Evolutionary conservation across 2,113 vertebrate genomes (phyloP).

Genomic region (Ptyas mucosa): DNA sequence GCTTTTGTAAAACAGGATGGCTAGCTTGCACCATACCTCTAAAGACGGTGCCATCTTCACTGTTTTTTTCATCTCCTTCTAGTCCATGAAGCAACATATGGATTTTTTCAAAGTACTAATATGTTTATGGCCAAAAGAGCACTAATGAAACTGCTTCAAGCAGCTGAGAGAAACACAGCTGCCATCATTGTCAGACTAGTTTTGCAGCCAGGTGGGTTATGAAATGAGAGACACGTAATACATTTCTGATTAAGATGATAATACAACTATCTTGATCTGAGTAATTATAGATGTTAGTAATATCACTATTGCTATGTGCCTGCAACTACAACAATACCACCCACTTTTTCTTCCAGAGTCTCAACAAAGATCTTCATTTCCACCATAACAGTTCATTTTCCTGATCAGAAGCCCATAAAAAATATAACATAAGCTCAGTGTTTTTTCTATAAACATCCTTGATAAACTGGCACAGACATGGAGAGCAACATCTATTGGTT

Average conservation of each 20-base stretch:
- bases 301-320: not conserved
- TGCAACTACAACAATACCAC: not conserved
- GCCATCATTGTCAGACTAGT: no score
- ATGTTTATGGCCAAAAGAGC: not conserved
- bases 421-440: not conserved
- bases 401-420: not conserved
- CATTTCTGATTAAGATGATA: not conserved
- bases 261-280: not conserved
- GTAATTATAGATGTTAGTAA: not conserved
- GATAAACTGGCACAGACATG: not conserved
- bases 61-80: no score
- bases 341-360: not conserved
- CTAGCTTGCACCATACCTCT: not conserved
- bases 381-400: not conserved
- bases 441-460: not conserved
- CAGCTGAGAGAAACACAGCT: not conserved
- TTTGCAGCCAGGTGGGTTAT: not conserved
- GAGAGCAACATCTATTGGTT: not conserved
- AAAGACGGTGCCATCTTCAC: not conserved
- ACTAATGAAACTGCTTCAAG: not conserved
- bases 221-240: not conserved
- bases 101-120: not conserved
- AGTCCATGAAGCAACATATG: not conserved
- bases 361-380: not conserved
- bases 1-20: not conserved